phyloP scores from a whole-genome alignment of 30 jellyfish, hydroid and myxozoan species.

The Turritopsis rubra region DNA sequence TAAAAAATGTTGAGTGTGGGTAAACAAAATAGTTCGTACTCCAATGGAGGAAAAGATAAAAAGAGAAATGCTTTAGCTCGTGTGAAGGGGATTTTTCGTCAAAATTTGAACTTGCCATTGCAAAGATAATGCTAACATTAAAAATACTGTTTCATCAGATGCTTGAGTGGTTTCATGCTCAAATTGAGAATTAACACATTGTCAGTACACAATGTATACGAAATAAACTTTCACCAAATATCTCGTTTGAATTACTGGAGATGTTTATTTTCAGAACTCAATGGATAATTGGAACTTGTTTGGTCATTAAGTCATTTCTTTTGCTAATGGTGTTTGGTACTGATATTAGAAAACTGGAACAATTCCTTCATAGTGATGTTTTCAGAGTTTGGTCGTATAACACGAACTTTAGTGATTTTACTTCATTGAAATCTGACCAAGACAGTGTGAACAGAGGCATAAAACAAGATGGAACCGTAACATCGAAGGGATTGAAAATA shows the following conservation, averaged over 20 bases:
- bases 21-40: not conserved
- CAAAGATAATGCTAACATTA: not conserved
- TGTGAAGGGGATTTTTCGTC: not conserved
- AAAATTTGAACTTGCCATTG: not conserved
- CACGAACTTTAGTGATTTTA: constrained; percentile 6
- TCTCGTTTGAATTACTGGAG: not conserved
- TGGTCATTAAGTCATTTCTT: not conserved
- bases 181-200: not conserved
- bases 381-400: constrained; percentile 5
- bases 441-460: constrained; percentile 13
- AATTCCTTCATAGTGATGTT: not conserved
- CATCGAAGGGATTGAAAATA: constrained; percentile 19
- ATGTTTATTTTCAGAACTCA: not conserved
- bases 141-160: not conserved
- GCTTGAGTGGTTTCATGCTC: not conserved
- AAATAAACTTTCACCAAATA: not conserved
- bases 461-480: constrained; percentile 18
- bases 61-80: not conserved
- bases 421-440: constrained; percentile 7
- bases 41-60: not conserved
- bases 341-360: not conserved
- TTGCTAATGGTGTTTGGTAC: not conserved
- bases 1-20: too few relatives aligned
- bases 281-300: not conserved
- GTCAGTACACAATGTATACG: not conserved